Percentiles rank a stretch among this genome's conserved stretches.
These are phyloP conservation scores for Hipposideros armiger DNA, from an alignment of 2,113 vertebrate genomes.

Conservation along the genomic window DNA sequence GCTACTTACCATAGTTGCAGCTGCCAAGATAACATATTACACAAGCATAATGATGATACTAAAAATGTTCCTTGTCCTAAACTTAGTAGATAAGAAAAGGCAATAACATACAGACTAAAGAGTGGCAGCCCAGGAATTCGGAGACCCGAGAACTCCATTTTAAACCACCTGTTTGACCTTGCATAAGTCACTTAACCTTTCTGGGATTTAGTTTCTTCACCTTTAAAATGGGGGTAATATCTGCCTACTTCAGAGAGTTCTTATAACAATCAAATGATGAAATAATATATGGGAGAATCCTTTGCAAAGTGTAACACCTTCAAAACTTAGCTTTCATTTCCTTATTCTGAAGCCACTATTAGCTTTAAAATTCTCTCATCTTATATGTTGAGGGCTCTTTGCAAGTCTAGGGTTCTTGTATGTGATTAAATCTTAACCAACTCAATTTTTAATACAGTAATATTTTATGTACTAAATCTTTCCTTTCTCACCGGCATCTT, in stretches of 20 bases:
- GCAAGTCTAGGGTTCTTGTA: background rate
- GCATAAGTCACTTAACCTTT: background rate
- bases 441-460: slow-evolving; percentile 53
- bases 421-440: slow-evolving; percentile 44
- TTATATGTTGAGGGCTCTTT: background rate
- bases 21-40: background rate
- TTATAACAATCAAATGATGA: background rate
- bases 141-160: background rate
- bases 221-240: background rate
- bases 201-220: background rate
- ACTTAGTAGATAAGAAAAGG: background rate
- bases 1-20: background rate
- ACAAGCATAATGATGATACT: background rate
- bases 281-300: background rate
- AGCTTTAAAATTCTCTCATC: slow-evolving; percentile 19
- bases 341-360: slow-evolving; percentile 35
- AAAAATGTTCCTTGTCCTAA: background rate
- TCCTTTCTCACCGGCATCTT: background rate
- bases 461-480: slow-evolving; percentile 31
- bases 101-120: background rate
- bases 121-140: background rate
- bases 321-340: slow-evolving; percentile 42
- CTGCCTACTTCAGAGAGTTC: background rate
- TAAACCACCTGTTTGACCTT: slow-evolving; percentile 10
- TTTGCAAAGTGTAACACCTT: slow-evolving; percentile 1